Base-by-base conservation (phyloP, 1,140 invertebrate genomes). In the Ephestia elutella region DNA sequence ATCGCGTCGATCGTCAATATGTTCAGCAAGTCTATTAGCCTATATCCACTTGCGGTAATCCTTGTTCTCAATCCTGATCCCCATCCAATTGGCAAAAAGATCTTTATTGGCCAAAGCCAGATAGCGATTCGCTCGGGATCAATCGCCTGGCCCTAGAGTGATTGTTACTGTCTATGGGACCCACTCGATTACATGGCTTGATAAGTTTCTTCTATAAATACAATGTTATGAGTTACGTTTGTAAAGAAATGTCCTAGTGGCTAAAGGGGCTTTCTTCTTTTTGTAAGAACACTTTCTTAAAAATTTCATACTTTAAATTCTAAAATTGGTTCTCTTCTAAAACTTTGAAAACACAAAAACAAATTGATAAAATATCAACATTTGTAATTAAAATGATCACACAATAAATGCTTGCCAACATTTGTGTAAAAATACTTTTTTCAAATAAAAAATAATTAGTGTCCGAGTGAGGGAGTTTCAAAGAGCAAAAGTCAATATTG, bases 91-190 rank as follows among this genome's bases (percentile, higher is more conserved):
- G 75, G 66, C 59, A 71, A 73, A 79, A 78, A 79, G 68, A 79
- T 82, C 75, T 82, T 80, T 80, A 82, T 82, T 84, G 76, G 69
- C 69, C 70, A 68, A 73, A 76, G 72, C 70, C 71, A 71, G 76
- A 76, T 72, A 75, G 70, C 66, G 65, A 82, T 73, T 82, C 66
- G 62, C 66, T 56, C 54, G 55, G 68, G 67, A 80, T 78, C 75
- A 79, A 78, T 79, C 72, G 73, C 70, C 57, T 75, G 63, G 67
- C 64, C 75, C 62, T 56, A 18, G 62, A 75, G 65, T 75, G 72
- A 73, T 72, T 78, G 71, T 74, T 71, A 70, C 69, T 71, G 60
- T 70, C 62, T 70, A 60, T 62, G 58, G 66, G 56, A 73, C 68
- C 48, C 54, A 66, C 60, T 56, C 51, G 57, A 66, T 66, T 59